Percentiles rank a stretch among this genome's conserved stretches.
Evolutionary conservation across 2,888 invertebrate genomes (phyloP).

Genomic region (Drosophila demipolita): DNA sequence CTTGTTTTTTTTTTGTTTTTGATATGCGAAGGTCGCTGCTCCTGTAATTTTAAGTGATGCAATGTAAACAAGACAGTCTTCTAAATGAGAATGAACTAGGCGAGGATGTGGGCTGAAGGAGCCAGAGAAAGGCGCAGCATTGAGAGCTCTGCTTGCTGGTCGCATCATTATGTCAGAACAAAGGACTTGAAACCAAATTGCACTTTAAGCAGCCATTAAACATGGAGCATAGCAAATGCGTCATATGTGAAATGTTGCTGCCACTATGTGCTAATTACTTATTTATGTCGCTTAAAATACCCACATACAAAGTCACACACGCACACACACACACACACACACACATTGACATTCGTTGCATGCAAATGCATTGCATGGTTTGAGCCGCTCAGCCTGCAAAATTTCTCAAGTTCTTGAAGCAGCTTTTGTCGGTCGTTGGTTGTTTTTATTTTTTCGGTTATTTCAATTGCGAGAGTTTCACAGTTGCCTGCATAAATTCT

Average conservation of each 20-base stretch:
- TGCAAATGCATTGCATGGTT: conserved; percentile 43
- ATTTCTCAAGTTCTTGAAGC: conserved; percentile 34
- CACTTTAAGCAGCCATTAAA: conserved; percentile 74
- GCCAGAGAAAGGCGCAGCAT: conserved; percentile 10
- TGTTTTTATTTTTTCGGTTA: conserved; percentile 8
- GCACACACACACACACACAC: conserved; percentile 1
- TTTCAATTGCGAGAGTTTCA: background rate
- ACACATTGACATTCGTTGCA: background rate
- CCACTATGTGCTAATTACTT: conserved; percentile 76
- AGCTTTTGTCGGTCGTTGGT: conserved; percentile 6
- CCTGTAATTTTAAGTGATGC: conserved; percentile 60
- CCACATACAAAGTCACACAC: conserved; percentile 4
- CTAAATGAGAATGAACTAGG: conserved; percentile 29
- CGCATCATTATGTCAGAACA: conserved; percentile 69
- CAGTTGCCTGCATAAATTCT: conserved; percentile 8
- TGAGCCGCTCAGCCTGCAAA: conserved; percentile 29
- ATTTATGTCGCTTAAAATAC: conserved; percentile 65
- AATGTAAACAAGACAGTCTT: conserved; percentile 58
- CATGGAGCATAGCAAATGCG: conserved; percentile 34
- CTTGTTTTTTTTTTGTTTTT: conserved; percentile 2
- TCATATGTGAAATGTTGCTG: conserved; percentile 44
- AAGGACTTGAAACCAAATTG: conserved; percentile 69
- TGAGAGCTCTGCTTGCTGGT: conserved; percentile 23
- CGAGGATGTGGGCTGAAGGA: background rate
- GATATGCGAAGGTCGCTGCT: conserved; percentile 62